Percentiles rank a stretch among this genome's conserved stretches.
These are phyloP conservation scores for Trematomus loennbergii DNA, from an alignment of 2,113 vertebrate species.

Conservation along the genomic window DNA sequence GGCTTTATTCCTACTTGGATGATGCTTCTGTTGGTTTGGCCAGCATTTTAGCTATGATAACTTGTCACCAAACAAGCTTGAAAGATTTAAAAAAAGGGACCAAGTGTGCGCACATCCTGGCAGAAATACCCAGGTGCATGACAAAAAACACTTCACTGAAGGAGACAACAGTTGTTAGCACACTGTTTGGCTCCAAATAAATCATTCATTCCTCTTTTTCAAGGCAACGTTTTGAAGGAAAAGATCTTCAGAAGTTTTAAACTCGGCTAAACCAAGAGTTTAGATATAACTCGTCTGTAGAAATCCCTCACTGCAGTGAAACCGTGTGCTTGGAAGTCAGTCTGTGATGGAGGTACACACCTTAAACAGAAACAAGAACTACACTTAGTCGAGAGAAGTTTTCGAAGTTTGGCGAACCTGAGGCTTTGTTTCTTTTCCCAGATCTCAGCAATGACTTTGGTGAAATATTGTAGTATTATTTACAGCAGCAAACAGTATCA, in stretches of 20 bases:
- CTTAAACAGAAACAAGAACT: background rate
- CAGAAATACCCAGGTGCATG: too few relatives aligned
- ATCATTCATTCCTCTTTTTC: too few relatives aligned
- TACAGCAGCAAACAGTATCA: too few relatives aligned
- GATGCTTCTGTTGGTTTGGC: background rate
- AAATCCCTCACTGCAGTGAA: background rate
- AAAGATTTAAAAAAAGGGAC: too few relatives aligned
- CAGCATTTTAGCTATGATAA: background rate
- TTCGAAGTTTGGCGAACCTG: background rate
- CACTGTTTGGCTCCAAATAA: too few relatives aligned
- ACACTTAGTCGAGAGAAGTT: background rate
- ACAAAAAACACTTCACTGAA: too few relatives aligned
- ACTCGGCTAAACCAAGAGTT: background rate
- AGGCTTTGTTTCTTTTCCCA: background rate
- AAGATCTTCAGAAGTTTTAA: too few relatives aligned
- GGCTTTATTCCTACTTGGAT: background rate
- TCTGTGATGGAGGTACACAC: background rate
- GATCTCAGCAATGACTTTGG: constrained; percentile 4
- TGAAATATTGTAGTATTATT: background rate
- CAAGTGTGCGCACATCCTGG: too few relatives aligned
- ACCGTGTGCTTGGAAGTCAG: background rate
- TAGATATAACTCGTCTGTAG: background rate
- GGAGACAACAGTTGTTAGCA: too few relatives aligned
- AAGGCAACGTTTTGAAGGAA: too few relatives aligned
- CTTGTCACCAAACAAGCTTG: background rate